Percentiles rank a stretch among this genome's conserved stretches.
Evolutionary conservation across 2,113 vertebrate species (phyloP).

Genomic region (Aphyosemion australe): DNA sequence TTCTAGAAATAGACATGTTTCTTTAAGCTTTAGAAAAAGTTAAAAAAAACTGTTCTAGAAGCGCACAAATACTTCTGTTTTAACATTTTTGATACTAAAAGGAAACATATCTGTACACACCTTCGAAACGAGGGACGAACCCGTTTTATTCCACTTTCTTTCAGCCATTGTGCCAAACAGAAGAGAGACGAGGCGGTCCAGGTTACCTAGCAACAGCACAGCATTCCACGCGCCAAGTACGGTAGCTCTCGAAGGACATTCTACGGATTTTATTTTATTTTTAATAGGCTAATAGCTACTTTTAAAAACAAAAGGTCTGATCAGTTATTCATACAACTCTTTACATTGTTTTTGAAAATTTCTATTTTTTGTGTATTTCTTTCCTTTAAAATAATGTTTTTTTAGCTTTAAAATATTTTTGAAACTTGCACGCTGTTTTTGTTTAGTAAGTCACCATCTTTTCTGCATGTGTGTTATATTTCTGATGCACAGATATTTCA

Average conservation of each 20-base stretch:
- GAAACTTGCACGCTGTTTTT: too few relatives aligned
- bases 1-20: too few relatives aligned
- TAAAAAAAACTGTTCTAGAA: background rate
- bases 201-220: slow-evolving; percentile 71
- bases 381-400: background rate
- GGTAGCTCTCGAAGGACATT: slow-evolving; percentile 25
- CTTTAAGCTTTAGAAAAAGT: background rate
- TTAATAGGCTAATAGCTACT: too few relatives aligned
- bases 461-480: too few relatives aligned
- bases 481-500: too few relatives aligned
- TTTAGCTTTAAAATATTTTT: too few relatives aligned
- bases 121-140: background rate
- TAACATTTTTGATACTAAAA: background rate
- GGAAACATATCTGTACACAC: slow-evolving; percentile 23
- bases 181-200: background rate
- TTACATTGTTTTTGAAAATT: too few relatives aligned
- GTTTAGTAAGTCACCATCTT: too few relatives aligned
- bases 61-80: background rate
- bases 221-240: slow-evolving; percentile 11
- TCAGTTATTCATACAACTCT: too few relatives aligned
- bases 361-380: background rate
- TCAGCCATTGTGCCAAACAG: slow-evolving; percentile 62
- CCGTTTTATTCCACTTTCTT: slow-evolving; percentile 36
- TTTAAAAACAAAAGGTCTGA: too few relatives aligned
- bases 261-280: background rate